These are phyloP conservation scores for Argyrosomus regius DNA, from an alignment of 2,797 vertebrate genomes.

Conservation along the genomic window DNA sequence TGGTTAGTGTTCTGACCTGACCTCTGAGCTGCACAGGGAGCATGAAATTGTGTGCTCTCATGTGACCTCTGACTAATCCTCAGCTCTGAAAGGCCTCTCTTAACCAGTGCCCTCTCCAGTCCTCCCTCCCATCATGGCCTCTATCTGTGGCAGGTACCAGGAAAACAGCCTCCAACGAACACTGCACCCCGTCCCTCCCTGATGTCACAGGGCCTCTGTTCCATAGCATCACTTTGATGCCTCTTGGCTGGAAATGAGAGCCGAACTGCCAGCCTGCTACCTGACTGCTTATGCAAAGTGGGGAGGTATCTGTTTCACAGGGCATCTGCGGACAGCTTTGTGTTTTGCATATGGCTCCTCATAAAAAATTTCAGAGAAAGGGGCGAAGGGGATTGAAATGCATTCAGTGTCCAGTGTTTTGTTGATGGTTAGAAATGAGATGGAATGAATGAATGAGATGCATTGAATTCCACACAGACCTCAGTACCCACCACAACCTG, in stretches of 20 bases:
- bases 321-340: conserved; percentile 25
- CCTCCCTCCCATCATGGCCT: not conserved
- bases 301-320: not conserved
- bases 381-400: conserved; percentile 34
- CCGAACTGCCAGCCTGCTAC: conserved; percentile 10
- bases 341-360: conserved; percentile 27
- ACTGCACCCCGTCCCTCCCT: not conserved
- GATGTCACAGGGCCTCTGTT: conserved; percentile 1
- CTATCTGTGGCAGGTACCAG: conserved; percentile 5
- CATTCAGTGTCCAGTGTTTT: conserved; percentile 21
- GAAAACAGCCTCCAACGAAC: not conserved
- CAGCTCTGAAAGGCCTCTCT: not conserved
- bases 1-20: conserved; percentile 8
- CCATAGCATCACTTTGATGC: conserved; percentile 30
- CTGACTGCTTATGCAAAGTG: conserved; percentile 28
- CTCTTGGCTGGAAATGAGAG: conserved; percentile 25
- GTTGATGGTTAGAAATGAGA: conserved; percentile 39
- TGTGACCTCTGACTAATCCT: conserved; percentile 39
- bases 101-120: not conserved
- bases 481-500: not conserved
- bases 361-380: conserved; percentile 5
- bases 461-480: conserved; percentile 11
- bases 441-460: not conserved
- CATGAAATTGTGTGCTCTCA: not conserved
- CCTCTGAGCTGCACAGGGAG: not conserved